Conservation (phyloP, 1,140 invertebrate genomes). For the Brachionus manjavacas region DNA sequence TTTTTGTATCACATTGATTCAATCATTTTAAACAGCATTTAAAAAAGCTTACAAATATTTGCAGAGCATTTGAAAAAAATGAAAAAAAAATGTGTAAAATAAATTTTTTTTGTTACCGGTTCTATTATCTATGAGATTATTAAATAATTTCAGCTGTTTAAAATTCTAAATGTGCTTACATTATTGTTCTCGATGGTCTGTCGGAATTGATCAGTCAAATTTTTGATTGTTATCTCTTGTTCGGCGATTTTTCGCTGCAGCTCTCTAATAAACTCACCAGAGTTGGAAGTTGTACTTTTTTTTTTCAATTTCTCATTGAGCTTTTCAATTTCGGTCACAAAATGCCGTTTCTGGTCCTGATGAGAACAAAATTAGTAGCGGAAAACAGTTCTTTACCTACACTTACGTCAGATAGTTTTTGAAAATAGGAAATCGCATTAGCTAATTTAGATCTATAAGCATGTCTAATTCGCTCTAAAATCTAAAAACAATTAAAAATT, state of each 20-base stretch:
- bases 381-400: neutral
- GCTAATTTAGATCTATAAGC: constrained; percentile 39
- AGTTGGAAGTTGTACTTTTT: constrained; percentile 47
- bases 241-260: constrained; percentile 46
- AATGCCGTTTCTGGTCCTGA: constrained; percentile 32
- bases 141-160: neutral
- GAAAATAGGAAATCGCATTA: constrained; percentile 27
- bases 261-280: constrained; percentile 47
- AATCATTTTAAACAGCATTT: neutral
- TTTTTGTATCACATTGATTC: no score
- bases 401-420: constrained; percentile 23
- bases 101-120: neutral
- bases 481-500: constrained; percentile 19
- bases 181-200: constrained; percentile 48
- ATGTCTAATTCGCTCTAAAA: constrained; percentile 25
- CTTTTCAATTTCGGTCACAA: constrained; percentile 50
- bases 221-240: constrained; percentile 47
- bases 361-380: neutral
- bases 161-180: neutral
- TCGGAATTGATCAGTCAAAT: constrained; percentile 51
- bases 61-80: no score
- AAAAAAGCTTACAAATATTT: neutral
- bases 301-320: constrained; percentile 48
- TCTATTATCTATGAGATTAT: neutral
- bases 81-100: neutral